phyloP scores from a whole-genome alignment of 2,797 vertebrate species.

The Halcyon badia region DNA sequence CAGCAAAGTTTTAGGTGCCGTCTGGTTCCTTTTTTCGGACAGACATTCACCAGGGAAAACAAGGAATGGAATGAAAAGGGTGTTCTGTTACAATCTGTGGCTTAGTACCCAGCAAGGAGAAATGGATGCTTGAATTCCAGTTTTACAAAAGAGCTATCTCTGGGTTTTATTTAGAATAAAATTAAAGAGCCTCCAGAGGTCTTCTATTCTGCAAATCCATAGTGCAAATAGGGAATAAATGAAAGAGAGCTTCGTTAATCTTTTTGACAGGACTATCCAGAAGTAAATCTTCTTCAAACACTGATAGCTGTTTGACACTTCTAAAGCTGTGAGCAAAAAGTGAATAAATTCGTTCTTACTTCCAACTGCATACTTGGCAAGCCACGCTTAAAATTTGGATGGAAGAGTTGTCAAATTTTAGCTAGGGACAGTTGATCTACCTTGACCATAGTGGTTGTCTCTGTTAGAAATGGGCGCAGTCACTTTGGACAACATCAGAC shows the following conservation, averaged over 20 bases:
- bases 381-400: not conserved
- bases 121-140: not conserved
- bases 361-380: not conserved
- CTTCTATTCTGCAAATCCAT: not conserved
- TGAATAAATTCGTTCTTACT: not conserved
- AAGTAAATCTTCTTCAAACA: slow-evolving; percentile 35
- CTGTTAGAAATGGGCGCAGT: not conserved
- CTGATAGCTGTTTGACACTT: not conserved
- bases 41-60: not conserved
- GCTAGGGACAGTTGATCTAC: not conserved
- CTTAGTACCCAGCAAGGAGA: not conserved
- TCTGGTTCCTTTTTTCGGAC: not conserved
- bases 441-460: not conserved
- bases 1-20: not conserved
- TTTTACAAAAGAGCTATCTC: not conserved
- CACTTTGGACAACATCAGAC: not conserved
- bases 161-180: slow-evolving; percentile 8
- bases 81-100: not conserved
- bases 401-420: not conserved
- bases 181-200: not conserved
- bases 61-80: not conserved
- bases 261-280: slow-evolving; percentile 23
- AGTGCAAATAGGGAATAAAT: slow-evolving; percentile 21
- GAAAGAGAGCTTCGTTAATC: not conserved
- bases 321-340: not conserved